Conservation (phyloP, 2,113 vertebrate species). For the Riparia riparia region DNA sequence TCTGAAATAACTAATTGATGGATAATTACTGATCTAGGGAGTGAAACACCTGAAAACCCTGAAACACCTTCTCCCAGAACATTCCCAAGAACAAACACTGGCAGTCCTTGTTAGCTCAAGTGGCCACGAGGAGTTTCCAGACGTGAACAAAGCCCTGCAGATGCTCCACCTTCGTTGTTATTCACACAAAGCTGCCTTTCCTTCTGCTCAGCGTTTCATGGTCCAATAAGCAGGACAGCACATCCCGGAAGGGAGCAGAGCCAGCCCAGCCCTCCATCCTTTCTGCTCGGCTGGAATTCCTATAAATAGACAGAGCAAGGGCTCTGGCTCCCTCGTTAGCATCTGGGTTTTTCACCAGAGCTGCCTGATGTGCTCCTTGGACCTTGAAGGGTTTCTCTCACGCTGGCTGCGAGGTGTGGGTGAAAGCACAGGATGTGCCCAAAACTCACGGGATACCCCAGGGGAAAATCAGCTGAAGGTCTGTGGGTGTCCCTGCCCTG, state of each 20-base stretch:
- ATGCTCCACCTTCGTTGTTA: neutral
- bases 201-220: conserved; percentile 45
- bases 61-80: neutral
- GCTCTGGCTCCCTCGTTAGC: neutral
- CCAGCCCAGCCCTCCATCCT: neutral
- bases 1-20: neutral
- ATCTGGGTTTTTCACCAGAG: neutral
- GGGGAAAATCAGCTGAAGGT: neutral
- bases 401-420: neutral
- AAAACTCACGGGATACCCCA: rapidly evolving
- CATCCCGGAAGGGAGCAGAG: neutral
- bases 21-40: neutral
- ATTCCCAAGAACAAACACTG: neutral
- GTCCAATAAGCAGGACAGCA: neutral
- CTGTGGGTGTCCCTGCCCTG: neutral
- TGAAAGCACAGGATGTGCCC: neutral
- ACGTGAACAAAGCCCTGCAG: neutral
- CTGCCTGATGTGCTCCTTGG: neutral
- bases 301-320: neutral
- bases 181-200: conserved; percentile 13
- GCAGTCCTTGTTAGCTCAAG: neutral
- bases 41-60: neutral
- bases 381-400: conserved; percentile 30
- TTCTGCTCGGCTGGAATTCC: neutral
- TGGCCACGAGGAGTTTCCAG: neutral